These are phyloP conservation scores for Adineta ricciae DNA, from an alignment of 2,888 invertebrate species.

Conservation along the genomic window DNA sequence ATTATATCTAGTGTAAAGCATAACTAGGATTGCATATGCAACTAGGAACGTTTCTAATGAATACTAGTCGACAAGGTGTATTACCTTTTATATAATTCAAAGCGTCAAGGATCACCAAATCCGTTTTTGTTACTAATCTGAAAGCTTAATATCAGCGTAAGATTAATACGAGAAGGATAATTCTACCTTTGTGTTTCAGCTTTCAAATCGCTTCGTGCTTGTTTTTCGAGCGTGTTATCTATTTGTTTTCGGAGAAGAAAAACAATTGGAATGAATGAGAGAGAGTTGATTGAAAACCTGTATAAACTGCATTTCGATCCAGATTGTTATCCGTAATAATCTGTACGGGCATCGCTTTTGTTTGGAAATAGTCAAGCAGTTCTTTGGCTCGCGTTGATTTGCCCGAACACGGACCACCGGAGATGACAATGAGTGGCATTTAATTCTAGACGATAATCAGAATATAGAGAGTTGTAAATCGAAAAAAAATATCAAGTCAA, in stretches of 20 bases:
- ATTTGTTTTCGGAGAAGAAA: too few species aligned
- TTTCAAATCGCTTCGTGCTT: conserved; percentile 26
- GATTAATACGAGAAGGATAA: background rate
- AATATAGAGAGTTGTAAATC: background rate
- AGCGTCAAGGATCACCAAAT: conserved; percentile 78
- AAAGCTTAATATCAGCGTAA: conserved; percentile 35
- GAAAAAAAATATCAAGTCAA: background rate
- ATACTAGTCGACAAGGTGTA: too few species aligned
- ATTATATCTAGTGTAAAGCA: background rate
- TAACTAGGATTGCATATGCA: too few species aligned
- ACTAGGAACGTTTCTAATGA: too few species aligned
- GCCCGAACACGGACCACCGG: conserved; percentile 76
- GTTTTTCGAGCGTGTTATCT: conserved; percentile 30
- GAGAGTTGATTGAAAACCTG: background rate
- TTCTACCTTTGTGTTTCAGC: conserved; percentile 27
- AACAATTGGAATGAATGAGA: background rate
- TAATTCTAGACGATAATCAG: background rate
- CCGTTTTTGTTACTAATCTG: conserved; percentile 60
- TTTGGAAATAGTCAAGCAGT: conserved; percentile 62
- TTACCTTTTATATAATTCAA: conserved; percentile 88
- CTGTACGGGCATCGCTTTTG: conserved; percentile 35
- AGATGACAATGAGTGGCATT: conserved; percentile 79
- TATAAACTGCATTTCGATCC: background rate
- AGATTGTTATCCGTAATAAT: conserved; percentile 9
- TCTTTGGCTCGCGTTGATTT: conserved; percentile 67